A percentile compares a stretch with the other conserved stretches of the same genome.
phyloP scores from a whole-genome alignment of 2,797 vertebrate genomes.

The Chaetophractus vellerosus region DNA sequence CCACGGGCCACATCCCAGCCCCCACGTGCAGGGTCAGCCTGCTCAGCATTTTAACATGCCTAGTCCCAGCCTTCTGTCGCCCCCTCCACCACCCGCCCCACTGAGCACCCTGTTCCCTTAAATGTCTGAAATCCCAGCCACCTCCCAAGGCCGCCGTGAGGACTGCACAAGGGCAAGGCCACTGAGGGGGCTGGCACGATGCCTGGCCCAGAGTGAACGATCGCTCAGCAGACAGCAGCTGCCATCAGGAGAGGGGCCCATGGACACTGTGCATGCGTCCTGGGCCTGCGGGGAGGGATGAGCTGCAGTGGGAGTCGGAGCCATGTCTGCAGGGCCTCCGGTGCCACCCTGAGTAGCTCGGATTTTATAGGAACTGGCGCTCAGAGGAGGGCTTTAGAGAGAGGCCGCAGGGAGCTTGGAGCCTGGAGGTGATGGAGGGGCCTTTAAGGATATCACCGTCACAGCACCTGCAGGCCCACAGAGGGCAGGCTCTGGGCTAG shows the following conservation, averaged over 20 bases:
- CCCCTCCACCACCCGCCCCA: not conserved
- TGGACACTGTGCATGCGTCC: rapidly evolving
- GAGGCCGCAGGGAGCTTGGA: not conserved
- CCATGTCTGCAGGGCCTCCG: not conserved
- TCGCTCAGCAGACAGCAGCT: rapidly evolving
- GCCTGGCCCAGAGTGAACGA: not conserved
- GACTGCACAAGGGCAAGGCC: not conserved
- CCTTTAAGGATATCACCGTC: too few relatives aligned
- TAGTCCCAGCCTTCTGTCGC: rapidly evolving
- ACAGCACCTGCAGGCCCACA: rapidly evolving
- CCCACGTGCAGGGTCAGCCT: not conserved
- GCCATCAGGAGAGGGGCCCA: rapidly evolving
- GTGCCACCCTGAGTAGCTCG: not conserved
- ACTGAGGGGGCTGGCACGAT: not conserved
- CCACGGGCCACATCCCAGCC: not conserved
- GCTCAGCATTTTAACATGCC: not conserved
- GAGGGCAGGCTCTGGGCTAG: not conserved
- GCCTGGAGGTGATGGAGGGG: not conserved
- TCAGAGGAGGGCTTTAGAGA: not conserved
- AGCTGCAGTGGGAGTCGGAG: not conserved
- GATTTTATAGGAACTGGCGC: not conserved
- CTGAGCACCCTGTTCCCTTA: not conserved
- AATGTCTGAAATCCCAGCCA: not conserved
- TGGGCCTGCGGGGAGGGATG: not conserved
- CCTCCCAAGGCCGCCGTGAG: not conserved